Base-by-base conservation (phyloP, 1,140 invertebrate genomes). In the Atta cephalotes region DNA sequence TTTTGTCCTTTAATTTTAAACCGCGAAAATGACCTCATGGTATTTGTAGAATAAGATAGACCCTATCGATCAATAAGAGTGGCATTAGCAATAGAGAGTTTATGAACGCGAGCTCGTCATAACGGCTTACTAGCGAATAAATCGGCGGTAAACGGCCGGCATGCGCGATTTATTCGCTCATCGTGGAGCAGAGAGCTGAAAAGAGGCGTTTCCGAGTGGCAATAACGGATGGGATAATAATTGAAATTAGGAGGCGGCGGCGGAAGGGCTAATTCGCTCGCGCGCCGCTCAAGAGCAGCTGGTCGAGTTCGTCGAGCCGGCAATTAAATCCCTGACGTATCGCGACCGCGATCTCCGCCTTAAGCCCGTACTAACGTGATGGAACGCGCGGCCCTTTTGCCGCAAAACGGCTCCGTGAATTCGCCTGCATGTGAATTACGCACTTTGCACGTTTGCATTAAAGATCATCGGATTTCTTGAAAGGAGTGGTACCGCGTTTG, bases 211-310 rank as follows among this genome's bases (percentile, higher is more conserved):
- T 80, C 56, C 90, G 71, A 62, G 71, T 66, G 72, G 78, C 62
- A 70, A 91, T 90, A 91, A 91, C 70, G 87, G 88, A 91, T 90
- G 90, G 90, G 90, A 91, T 91, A 91, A 91, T 91, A 90, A 91
- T 91, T 91, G 90, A 91, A 91, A 91, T 91, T 91, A 90, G 90
- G 89, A 89, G 77, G 25, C 85, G 66, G 49, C 80, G 45, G 63
- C 53, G 70, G 63, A 77, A 74, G 60, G 68, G 66, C 84, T 91
- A 90, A 89, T 88, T 88, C 74, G 84, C 45, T 79, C 78, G 60
- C 79, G 35, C 84, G 45, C 51, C 70, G 10, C 9, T 45, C 39
- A 51, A 81, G 71, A 62, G 53, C 71, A n/a, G 28, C 35, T 45
- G 71, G 58, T 72, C 87, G 74, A 66, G 85, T n/a, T 35, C 79